These are phyloP conservation scores for Kryptopterus vitreolus DNA, from an alignment of 2,797 vertebrate genomes.

Conservation along the genomic window DNA sequence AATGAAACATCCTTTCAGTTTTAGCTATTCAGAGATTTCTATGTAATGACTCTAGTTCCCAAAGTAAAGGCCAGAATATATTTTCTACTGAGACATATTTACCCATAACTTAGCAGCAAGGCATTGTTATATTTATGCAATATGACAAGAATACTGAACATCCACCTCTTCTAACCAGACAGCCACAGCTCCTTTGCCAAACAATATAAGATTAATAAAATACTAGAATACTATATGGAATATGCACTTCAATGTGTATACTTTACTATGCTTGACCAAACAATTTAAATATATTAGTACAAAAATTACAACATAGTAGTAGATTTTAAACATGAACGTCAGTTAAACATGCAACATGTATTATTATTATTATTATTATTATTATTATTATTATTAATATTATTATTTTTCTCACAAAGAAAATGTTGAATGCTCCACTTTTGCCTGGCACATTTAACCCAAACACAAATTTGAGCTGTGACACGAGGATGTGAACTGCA, in stretches of 20 bases:
- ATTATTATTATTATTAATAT: not conserved
- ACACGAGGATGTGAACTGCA: constrained; percentile 89
- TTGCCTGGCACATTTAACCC: constrained; percentile 77
- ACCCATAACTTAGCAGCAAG: not conserved
- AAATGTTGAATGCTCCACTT: constrained; percentile 77
- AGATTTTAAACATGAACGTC: not conserved
- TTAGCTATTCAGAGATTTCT: not conserved
- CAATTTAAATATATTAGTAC: not conserved
- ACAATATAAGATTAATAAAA: not conserved
- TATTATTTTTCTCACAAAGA: constrained; percentile 80
- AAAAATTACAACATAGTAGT: not conserved
- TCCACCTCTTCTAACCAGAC: not conserved
- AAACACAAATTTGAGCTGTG: constrained; percentile 93
- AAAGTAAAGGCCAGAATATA: not conserved
- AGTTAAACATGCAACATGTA: not conserved
- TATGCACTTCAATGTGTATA: not conserved
- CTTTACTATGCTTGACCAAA: not conserved
- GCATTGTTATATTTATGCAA: not conserved
- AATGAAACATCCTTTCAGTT: not conserved
- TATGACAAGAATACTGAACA: not conserved
- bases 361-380: not conserved
- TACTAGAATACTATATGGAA: not conserved
- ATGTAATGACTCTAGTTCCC: not conserved
- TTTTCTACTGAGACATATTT: not conserved
- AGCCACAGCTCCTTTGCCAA: not conserved